Evolutionary conservation across 2,797 vertebrate genomes (phyloP), one percentile per base, ranked within the genome.

Genomic region (Heterohyrax brucei): DNA sequence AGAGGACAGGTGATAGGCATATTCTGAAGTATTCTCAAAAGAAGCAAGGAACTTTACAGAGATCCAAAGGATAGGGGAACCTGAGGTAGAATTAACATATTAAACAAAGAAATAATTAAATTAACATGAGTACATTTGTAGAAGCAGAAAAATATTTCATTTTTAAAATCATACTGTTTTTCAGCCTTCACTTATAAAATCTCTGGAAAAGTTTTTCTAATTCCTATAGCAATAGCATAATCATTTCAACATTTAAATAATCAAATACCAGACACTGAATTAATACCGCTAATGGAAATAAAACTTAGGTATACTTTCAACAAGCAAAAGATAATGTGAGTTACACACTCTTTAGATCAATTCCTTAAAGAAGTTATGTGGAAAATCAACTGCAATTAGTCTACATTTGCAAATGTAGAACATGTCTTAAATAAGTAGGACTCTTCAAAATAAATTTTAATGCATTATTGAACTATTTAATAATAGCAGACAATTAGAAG

Each of bases 361-460:
- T 85, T 88, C 85, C n/a, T 82, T 95, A 85, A 91, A 93, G 28
- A 8, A 76, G 28, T 59, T 89, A 46, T n/a, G 3, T 18, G n/a
- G 28, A 16, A 83, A 89, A 85, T 92, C 78, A 77, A 85, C 88
- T 61, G 83, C 59, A 87, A 83, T 72, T 91, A 85, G 39, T 61
- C 19, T 75, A 12, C 18, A 85, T 91, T 93, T 91, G 59, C n/a
- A 86, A 93, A 95, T 64, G 56, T 26, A 89, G 39, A 73, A 91
- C 78, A 83, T 90, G 12, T 26, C n/a, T 91, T 87, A 30, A 50
- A n/a, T 80, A 16, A 90, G 33, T 64, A 86, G 14, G 30, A 83
- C 72, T 86, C 66, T 76, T 77, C 30, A 86, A 64, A 90, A 48
- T 66, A 14, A 87, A 78, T 87, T 92, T 96, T 94, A 94, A 85